A percentile compares a stretch with the other conserved stretches of the same genome.
Evolutionary conservation across 1,140 invertebrate genomes (phyloP).

Genomic region (Microplitis demolitor): DNA sequence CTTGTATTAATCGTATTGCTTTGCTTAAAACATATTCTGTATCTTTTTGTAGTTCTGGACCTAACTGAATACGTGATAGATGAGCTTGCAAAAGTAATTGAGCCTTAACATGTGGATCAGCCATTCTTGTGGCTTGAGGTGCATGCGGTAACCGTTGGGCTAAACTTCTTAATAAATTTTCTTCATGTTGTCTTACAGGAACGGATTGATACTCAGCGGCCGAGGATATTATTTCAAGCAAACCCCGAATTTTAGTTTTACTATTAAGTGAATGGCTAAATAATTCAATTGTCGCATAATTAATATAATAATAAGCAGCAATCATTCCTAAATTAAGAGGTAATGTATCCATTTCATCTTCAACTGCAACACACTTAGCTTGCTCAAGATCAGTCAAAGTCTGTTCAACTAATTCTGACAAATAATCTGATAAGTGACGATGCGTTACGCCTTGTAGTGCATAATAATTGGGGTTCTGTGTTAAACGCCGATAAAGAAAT

Average conservation of each 20-base stretch:
- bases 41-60: constrained; percentile 95
- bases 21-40: constrained; percentile 90
- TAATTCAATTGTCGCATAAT: constrained; percentile 98
- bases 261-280: constrained; percentile 96
- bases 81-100: constrained; percentile 96
- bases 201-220: constrained; percentile 96
- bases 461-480: constrained; percentile 99
- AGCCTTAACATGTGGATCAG: constrained; percentile 97
- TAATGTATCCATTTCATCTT: constrained; percentile 96
- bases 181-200: constrained; percentile 94
- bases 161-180: constrained; percentile 84
- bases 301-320: constrained; percentile 99
- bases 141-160: constrained; percentile 76
- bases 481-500: constrained; percentile 94
- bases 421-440: constrained; percentile 95
- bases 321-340: constrained; percentile 99
- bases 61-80: constrained; percentile 89
- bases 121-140: constrained; percentile 75
- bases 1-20: constrained; percentile 91
- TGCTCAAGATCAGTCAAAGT: constrained; percentile 95
- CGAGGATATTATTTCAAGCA: constrained; percentile 97
- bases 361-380: constrained; percentile 96
- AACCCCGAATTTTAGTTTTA: constrained; percentile 96
- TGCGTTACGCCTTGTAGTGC: constrained; percentile 97
- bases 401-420: constrained; percentile 97